Conservation (phyloP, 2,797 vertebrate species). For the Gila robusta region DNA sequence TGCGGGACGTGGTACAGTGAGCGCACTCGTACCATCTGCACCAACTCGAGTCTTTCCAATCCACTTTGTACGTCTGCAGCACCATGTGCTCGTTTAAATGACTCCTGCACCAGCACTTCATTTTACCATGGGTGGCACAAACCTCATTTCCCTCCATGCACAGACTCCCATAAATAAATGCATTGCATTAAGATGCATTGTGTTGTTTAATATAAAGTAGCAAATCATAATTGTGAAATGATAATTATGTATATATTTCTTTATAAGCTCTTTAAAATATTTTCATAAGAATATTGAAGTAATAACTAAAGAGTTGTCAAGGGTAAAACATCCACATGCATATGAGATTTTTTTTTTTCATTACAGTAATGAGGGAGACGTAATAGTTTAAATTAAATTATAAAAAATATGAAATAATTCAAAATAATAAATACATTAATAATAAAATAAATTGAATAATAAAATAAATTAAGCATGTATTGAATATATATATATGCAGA, state of each 20-base stretch:
- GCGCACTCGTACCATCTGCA: constrained; percentile 13
- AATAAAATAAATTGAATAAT: too few species aligned
- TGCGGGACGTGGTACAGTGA: not conserved
- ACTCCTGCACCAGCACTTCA: not conserved
- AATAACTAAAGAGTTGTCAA: too few species aligned
- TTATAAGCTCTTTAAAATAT: too few species aligned
- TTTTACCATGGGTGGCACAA: not conserved
- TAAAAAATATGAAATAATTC: too few species aligned
- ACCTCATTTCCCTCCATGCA: not conserved
- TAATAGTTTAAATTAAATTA: too few species aligned
- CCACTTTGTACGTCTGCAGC: not conserved
- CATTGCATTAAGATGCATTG: not conserved
- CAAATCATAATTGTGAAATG: not conserved
- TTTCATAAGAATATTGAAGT: not conserved
- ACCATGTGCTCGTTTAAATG: constrained; percentile 7
- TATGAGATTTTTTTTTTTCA: too few species aligned
- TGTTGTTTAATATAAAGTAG: not conserved
- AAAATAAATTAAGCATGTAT: too few species aligned
- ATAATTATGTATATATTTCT: not conserved
- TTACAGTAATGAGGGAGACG: too few species aligned
- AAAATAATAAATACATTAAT: too few species aligned
- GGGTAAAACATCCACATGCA: too few species aligned
- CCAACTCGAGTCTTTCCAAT: not conserved
- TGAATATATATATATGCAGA: too few species aligned
- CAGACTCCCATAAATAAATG: not conserved